Evolutionary conservation across 2,888 invertebrate genomes (phyloP).

Genomic region (Nomada fucata): DNA sequence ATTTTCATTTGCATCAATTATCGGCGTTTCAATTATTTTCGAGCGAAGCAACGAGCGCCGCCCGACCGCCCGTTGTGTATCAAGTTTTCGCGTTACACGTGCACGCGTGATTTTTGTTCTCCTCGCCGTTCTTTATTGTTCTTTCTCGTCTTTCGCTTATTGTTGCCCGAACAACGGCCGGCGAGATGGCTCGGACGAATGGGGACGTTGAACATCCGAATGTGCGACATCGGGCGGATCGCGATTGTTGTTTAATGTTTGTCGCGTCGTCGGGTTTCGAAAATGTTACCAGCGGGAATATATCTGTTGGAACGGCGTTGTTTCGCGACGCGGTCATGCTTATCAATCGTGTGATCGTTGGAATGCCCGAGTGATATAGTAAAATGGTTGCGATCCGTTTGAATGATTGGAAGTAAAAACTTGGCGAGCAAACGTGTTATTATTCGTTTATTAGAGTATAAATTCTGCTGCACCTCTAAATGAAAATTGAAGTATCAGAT

Average conservation of each 20-base stretch:
- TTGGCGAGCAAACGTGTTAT: too few relatives aligned
- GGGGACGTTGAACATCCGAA: neutral
- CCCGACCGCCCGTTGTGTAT: constrained; percentile 28
- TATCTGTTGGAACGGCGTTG: constrained; percentile 7
- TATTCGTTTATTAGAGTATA: too few relatives aligned
- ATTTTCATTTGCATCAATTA: constrained; percentile 66
- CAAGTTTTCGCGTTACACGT: constrained; percentile 34
- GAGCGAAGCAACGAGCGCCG: constrained; percentile 22
- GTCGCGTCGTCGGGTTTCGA: constrained; percentile 5
- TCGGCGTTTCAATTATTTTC: constrained; percentile 63
- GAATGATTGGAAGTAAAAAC: neutral
- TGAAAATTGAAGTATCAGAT: too few relatives aligned
- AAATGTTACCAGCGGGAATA: constrained; percentile 27
- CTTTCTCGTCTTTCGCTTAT: neutral
- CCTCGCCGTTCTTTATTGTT: neutral
- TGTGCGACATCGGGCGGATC: neutral
- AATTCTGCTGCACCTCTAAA: too few relatives aligned
- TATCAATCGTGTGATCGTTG: constrained; percentile 20
- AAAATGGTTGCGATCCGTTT: neutral
- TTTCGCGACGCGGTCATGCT: constrained; percentile 14
- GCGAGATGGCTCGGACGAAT: too few relatives aligned
- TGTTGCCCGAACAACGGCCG: too few relatives aligned
- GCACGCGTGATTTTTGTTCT: neutral
- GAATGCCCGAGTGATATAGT: too few relatives aligned
- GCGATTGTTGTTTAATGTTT: constrained; percentile 26